A percentile compares a stretch with the other conserved stretches of the same genome.
These are phyloP conservation scores for Mnemiopsis leidyi DNA, from an alignment of 37 sponge, comb jelly and placozoan genomes.

Conservation along the genomic window DNA sequence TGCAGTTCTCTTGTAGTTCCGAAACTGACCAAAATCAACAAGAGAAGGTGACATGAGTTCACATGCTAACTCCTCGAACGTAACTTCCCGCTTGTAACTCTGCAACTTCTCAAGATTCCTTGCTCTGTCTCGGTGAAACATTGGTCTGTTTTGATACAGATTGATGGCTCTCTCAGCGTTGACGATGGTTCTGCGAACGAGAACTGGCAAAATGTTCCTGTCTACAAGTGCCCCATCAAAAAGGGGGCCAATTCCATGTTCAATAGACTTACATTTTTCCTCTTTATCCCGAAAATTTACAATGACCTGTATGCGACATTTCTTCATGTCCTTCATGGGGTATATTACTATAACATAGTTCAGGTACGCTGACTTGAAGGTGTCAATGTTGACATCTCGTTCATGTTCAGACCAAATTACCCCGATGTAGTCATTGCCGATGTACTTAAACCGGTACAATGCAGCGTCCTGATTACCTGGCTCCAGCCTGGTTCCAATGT, in stretches of 20 bases:
- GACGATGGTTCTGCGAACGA: constrained; percentile 92
- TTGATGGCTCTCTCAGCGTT: constrained; percentile 71
- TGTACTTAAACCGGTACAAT: constrained; percentile 55
- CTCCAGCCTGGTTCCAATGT: constrained; percentile 89
- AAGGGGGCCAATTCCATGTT: constrained; percentile 83
- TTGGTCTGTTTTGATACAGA: neutral
- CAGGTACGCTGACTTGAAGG: constrained; percentile 91
- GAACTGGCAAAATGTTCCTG: constrained; percentile 69
- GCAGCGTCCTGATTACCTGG: constrained; percentile 62
- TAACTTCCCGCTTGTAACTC: constrained; percentile 47
- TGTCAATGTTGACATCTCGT: constrained; percentile 84
- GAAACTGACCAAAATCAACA: neutral
- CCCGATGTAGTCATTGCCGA: constrained; percentile 90
- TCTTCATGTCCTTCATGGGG: constrained; percentile 74
- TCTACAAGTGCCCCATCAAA: constrained; percentile 94
- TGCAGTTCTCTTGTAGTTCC: neutral
- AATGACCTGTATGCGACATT: constrained; percentile 83
- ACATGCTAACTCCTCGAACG: constrained; percentile 36
- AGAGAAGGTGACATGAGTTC: constrained; percentile 9
- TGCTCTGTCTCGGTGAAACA: constrained; percentile 8
- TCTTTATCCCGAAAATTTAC: constrained; percentile 66
- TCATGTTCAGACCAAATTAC: constrained; percentile 98
- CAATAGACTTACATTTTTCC: neutral
- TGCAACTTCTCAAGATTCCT: neutral
- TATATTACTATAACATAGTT: constrained; percentile 90